Base-by-base conservation (phyloP, 2,888 invertebrate genomes). In the Aplocera efformata region DNA sequence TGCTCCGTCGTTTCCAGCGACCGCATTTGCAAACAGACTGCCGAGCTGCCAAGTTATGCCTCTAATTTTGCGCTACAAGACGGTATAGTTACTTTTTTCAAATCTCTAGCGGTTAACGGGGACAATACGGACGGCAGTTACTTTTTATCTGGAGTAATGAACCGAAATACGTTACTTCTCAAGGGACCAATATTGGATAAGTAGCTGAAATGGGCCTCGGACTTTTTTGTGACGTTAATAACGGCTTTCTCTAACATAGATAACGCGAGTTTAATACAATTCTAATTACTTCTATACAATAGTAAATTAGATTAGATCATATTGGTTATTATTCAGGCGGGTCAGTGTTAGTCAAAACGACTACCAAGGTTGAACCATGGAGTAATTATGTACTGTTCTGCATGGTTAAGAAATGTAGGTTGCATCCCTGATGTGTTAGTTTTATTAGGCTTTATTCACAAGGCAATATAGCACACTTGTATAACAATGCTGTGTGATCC, bases 11-110 rank as follows among this genome's bases (percentile, higher is more conserved):
- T 69, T 71, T 59, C 50, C 59, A 62, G 49, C 55, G 55, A 61
- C 62, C 62, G 63, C 63, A 63, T 68, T 67, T 60, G 60, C 64
- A 58, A 65, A 61, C 66, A 61, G 61, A 60, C 65, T 58, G 58
- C 54, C 60, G 60, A 63, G 50, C 66, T 56, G 56, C 56, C 62
- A 62, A 61, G 53, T 62, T 60, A 57, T 56, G 51, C 45, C 53
- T 57, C 59, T 64, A 63, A 67, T 67, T 63, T 58, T 51, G 48
- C 46, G 44, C 55, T 50, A 40, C 46, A 56, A 55, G 56, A 53
- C 40, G 48, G 32, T 54, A 57, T 53, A 58, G 59, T 58, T 60
- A 58, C 45, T 48, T 51, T 54, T 58, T 60, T 57, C 50, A 45
- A 62, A 58, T 57, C 55, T 62, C 57, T 40, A 51, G 56, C 33